Evolutionary conservation across 2,113 vertebrate species (phyloP).

Genomic region (Strix uralensis): DNA sequence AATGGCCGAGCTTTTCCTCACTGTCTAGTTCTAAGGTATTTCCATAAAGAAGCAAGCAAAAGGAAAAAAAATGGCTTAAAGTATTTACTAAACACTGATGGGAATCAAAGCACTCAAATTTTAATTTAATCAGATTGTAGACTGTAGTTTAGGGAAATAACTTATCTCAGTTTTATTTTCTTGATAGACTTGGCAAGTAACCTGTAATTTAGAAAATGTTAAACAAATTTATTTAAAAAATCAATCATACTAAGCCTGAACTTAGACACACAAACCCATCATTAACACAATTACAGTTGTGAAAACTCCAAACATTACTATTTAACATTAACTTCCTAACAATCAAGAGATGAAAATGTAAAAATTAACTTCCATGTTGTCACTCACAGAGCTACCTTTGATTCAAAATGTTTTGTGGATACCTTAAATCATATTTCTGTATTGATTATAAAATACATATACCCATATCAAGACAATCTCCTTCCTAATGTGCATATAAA

Average conservation of each 20-base stretch:
- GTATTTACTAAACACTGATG: neutral
- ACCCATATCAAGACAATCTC: neutral
- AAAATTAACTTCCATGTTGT: neutral
- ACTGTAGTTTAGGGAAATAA: neutral
- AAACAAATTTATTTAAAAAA: slow-evolving; percentile 10
- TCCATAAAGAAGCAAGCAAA: neutral
- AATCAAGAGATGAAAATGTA: neutral
- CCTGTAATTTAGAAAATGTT: neutral
- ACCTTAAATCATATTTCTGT: neutral
- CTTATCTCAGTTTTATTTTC: neutral
- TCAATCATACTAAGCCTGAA: neutral
- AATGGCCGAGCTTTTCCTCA: neutral
- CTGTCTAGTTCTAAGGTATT: neutral
- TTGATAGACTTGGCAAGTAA: neutral
- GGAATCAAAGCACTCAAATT: neutral
- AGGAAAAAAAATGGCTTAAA: neutral
- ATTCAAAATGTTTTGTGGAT: neutral
- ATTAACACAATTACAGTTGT: slow-evolving; percentile 3
- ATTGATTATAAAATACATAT: neutral
- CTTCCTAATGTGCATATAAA: neutral
- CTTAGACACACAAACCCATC: neutral
- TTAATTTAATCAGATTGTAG: neutral
- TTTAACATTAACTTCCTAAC: neutral
- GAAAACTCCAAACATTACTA: neutral
- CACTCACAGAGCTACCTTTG: neutral